Conservation (phyloP, 2,888 invertebrate species). For the Apotomis turbidana region DNA sequence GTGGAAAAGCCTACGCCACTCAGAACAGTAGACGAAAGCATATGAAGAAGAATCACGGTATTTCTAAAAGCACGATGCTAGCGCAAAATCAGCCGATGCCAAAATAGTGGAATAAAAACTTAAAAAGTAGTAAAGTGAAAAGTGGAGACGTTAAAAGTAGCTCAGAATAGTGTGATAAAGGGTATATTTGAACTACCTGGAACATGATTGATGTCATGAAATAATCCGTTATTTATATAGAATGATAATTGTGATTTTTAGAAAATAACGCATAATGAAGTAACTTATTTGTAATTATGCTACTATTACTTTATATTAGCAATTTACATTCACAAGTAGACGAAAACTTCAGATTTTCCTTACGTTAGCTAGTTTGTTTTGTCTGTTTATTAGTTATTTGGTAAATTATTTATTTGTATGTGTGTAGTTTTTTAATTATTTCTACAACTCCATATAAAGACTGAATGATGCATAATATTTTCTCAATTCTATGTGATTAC, state of each 20-base stretch:
- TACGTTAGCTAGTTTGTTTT: too few species aligned
- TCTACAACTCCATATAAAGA: slow-evolving; percentile 10
- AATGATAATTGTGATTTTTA: not conserved
- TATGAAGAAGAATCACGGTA: slow-evolving; percentile 76
- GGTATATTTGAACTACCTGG: too few species aligned
- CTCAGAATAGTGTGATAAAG: too few species aligned
- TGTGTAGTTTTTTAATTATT: too few species aligned
- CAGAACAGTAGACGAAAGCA: slow-evolving; percentile 74
- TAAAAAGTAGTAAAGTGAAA: too few species aligned
- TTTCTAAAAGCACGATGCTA: slow-evolving; percentile 51
- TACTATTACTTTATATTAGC: not conserved
- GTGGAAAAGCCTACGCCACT: slow-evolving; percentile 82
- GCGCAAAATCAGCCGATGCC: slow-evolving; percentile 45
- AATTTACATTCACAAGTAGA: not conserved
- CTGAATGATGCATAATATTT: slow-evolving; percentile 4
- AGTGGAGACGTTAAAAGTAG: too few species aligned
- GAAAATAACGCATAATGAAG: not conserved
- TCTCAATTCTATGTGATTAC: not conserved
- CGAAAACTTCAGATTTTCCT: not conserved
- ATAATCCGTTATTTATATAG: too few species aligned
- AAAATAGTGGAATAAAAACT: slow-evolving; percentile 39
- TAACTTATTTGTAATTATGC: not conserved
- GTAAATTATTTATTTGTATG: not conserved
- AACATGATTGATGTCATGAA: too few species aligned
- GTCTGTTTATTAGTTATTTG: too few species aligned